Conservation (phyloP, 2,113 vertebrate species). For the Lampris megalopsis region DNA sequence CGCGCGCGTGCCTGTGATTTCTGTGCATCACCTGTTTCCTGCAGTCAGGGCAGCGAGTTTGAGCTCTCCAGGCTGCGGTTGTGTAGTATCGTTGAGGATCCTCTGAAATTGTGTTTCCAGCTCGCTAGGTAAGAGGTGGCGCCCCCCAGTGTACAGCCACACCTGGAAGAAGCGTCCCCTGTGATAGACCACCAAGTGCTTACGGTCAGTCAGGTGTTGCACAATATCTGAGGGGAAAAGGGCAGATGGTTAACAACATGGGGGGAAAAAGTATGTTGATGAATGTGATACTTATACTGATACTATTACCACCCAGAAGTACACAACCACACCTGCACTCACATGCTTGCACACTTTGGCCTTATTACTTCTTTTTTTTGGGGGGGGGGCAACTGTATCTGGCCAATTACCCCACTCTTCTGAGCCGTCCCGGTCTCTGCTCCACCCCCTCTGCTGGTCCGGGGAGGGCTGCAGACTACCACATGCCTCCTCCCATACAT, state of each 20-base stretch:
- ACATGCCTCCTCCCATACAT: too few relatives aligned
- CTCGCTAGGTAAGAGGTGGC: conserved; percentile 87
- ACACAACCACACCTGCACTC: background rate
- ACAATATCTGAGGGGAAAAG: conserved; percentile 81
- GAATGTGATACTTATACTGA: background rate
- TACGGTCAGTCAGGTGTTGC: conserved; percentile 89
- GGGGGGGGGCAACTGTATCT: too few relatives aligned
- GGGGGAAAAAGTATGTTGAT: background rate
- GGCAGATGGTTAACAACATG: background rate
- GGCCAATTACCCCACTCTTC: too few relatives aligned
- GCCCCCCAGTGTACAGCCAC: conserved; percentile 89
- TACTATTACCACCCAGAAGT: background rate
- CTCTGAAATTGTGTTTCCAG: conserved; percentile 92
- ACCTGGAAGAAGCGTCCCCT: conserved; percentile 90
- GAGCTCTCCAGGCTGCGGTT: conserved; percentile 88
- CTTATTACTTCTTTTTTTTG: background rate
- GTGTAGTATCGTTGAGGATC: conserved; percentile 88
- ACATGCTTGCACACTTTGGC: background rate
- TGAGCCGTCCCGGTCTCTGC: too few relatives aligned
- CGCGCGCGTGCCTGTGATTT: background rate
- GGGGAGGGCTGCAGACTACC: too few relatives aligned
- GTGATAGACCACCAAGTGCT: conserved; percentile 92
- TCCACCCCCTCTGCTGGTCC: too few relatives aligned
- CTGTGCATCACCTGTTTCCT: conserved; percentile 83
- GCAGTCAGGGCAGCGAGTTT: conserved; percentile 89